Conservation (phyloP, 37 sponge, comb jelly and placozoan species). For the Axinella damicornis region DNA sequence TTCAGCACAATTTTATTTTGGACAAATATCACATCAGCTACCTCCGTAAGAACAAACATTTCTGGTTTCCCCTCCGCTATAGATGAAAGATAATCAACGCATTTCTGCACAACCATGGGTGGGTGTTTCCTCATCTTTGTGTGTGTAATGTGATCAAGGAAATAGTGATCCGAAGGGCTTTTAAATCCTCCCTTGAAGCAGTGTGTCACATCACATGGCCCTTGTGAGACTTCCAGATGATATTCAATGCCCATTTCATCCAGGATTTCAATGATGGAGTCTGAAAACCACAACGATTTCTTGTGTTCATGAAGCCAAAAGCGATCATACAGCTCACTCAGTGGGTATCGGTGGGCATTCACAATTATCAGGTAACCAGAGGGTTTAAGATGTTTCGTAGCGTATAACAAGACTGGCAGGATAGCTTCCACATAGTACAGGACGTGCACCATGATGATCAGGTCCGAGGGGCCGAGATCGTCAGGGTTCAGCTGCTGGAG, state of each 20-base stretch:
- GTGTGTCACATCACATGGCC: neutral
- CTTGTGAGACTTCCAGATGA: neutral
- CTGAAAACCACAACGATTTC: neutral
- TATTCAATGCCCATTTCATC: neutral
- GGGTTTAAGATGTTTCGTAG: neutral
- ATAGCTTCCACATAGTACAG: neutral
- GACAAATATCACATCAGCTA: too few relatives aligned
- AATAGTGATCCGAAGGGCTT: neutral
- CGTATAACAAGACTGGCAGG: neutral
- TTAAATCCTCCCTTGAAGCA: neutral
- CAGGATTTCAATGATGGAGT: neutral
- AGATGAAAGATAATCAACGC: neutral
- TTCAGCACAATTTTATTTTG: too few relatives aligned
- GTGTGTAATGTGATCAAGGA: neutral
- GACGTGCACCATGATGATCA: neutral
- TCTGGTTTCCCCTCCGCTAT: conserved; percentile 9
- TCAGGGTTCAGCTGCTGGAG: neutral
- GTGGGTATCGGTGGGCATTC: too few relatives aligned
- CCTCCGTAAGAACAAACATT: neutral
- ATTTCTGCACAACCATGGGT: neutral
- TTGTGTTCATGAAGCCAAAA: conserved; percentile 1
- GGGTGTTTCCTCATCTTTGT: neutral
- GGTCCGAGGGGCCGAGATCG: neutral
- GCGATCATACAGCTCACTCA: neutral
- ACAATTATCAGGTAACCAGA: neutral